Evolutionary conservation across 2,888 invertebrate genomes (phyloP).

Genomic region (Pollenia angustigena): DNA sequence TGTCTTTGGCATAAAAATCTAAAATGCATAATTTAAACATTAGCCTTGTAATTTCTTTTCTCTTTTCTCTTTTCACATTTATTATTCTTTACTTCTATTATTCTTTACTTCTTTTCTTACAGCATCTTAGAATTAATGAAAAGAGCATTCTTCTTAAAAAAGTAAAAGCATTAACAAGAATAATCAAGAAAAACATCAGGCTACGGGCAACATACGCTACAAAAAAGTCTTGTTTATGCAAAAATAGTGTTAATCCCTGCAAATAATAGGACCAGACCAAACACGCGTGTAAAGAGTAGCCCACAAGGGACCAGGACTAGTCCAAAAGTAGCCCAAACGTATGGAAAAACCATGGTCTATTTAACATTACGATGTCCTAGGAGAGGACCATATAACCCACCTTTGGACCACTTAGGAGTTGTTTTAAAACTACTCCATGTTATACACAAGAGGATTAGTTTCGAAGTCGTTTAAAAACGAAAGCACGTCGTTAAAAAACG

Average conservation of each 20-base stretch:
- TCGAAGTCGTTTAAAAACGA: no score
- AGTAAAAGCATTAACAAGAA: background rate
- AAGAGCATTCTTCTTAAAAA: background rate
- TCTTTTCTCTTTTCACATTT: background rate
- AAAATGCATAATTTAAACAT: conserved; percentile 55
- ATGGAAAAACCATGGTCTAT: no score
- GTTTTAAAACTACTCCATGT: no score
- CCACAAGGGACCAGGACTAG: no score
- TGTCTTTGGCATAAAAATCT: conserved; percentile 36
- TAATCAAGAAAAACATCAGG: conserved; percentile 16
- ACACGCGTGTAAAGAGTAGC: no score
- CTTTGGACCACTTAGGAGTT: no score
- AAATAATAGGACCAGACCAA: no score
- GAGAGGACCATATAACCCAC: no score
- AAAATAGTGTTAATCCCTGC: conserved; percentile 50
- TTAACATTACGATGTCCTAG: no score
- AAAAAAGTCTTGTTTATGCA: conserved; percentile 58
- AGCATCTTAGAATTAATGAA: background rate
- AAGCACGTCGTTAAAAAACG: no score
- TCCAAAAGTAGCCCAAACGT: no score
- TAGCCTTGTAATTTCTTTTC: conserved; percentile 11
- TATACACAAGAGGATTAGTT: no score
- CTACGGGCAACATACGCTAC: conserved; percentile 27
- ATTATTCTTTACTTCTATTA: conserved; percentile 4
- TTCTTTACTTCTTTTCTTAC: background rate